Evolutionary conservation across 2,797 vertebrate genomes (phyloP).

Genomic region (Gobio occitaniae): DNA sequence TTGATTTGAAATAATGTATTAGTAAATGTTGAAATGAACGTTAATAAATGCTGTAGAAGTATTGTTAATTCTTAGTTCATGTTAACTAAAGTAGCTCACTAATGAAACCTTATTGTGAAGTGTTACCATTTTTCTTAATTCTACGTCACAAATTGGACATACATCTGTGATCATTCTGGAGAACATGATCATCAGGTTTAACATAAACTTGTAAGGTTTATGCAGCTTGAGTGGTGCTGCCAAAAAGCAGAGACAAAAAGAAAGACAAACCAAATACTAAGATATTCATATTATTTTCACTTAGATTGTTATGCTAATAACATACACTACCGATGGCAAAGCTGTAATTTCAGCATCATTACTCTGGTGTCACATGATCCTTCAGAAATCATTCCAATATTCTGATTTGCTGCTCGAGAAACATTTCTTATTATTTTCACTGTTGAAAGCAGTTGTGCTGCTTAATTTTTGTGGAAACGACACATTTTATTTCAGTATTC

Average conservation of each 20-base stretch:
- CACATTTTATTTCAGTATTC: too few relatives aligned
- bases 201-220: background rate
- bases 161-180: background rate
- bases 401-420: background rate
- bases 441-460: too few relatives aligned
- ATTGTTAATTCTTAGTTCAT: too few relatives aligned
- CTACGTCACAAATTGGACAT: background rate
- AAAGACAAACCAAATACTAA: background rate
- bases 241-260: too few relatives aligned
- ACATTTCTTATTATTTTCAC: background rate
- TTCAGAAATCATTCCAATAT: background rate
- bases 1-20: too few relatives aligned
- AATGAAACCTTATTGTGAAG: too few relatives aligned
- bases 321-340: background rate
- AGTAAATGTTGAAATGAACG: too few relatives aligned
- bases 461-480: too few relatives aligned
- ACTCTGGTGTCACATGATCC: background rate
- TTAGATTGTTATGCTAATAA: background rate
- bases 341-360: background rate
- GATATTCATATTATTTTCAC: background rate
- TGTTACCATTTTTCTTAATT: background rate
- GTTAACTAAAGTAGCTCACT: too few relatives aligned
- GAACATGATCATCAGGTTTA: background rate
- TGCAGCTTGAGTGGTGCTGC: background rate
- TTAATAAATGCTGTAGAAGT: too few relatives aligned